phyloP scores from a whole-genome alignment of 2,797 vertebrate species.

The Oreonectes daqikongensis region DNA sequence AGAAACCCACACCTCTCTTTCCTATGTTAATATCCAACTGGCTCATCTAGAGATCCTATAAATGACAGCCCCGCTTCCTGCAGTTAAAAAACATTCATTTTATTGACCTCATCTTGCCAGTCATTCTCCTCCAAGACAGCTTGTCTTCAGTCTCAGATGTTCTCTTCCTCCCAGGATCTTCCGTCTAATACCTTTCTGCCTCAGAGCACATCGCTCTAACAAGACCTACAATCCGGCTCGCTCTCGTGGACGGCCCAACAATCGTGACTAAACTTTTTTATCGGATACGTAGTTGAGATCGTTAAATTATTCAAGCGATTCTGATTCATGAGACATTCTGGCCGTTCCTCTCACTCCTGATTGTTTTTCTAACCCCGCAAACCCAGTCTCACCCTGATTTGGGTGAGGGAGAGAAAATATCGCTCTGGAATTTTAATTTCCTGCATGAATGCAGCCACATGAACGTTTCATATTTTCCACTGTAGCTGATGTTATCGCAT shows the following conservation, averaged over 20 bases:
- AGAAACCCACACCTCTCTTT: neutral
- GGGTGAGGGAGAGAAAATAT: slow-evolving; percentile 43
- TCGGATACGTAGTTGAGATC: slow-evolving; percentile 9
- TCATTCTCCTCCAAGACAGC: slow-evolving; percentile 21
- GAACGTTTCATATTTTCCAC: slow-evolving; percentile 27
- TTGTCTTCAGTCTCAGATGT: slow-evolving; percentile 24
- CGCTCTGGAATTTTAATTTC: slow-evolving; percentile 54
- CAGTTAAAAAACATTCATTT: slow-evolving; percentile 38
- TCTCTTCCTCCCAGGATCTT: neutral
- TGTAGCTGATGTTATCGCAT: slow-evolving; percentile 23
- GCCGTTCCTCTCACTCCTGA: slow-evolving; percentile 27
- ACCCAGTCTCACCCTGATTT: slow-evolving; percentile 12
- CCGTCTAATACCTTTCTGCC: neutral
- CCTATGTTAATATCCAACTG: slow-evolving; percentile 36
- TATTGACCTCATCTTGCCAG: slow-evolving; percentile 42
- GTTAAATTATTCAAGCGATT: slow-evolving; percentile 15
- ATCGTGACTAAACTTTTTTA: neutral
- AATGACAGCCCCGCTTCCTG: slow-evolving; percentile 28
- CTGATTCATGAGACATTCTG: slow-evolving; percentile 24
- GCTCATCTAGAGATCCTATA: slow-evolving; percentile 16
- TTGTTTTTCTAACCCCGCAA: slow-evolving; percentile 36
- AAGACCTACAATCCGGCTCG: neutral
- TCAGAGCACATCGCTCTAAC: neutral
- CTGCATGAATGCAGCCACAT: slow-evolving; percentile 47
- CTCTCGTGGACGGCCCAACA: neutral